These are phyloP conservation scores for Apotomis betuletana DNA, from an alignment of 2,888 invertebrate species.

Conservation along the genomic window DNA sequence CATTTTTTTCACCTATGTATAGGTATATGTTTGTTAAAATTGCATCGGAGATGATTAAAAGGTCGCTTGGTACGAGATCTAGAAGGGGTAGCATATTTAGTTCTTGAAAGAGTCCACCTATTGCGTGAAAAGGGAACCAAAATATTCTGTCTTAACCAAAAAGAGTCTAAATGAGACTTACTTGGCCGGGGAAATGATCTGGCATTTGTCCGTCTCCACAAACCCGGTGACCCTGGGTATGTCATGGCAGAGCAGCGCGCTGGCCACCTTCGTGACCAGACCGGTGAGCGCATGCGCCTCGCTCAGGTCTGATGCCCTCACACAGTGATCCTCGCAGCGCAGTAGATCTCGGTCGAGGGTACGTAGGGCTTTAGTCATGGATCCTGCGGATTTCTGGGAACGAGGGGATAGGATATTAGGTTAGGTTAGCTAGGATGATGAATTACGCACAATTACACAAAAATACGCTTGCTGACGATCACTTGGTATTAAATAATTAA, in stretches of 20 bases:
- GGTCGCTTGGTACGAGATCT: too few species aligned
- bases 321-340: conserved; percentile 58
- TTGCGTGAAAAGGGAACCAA: too few species aligned
- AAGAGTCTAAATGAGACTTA: conserved; percentile 45
- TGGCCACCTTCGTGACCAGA: conserved; percentile 69
- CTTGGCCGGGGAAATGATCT: conserved; percentile 74
- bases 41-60: too few species aligned
- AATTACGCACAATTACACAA: too few species aligned
- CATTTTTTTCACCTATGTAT: too few species aligned
- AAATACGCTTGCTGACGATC: too few species aligned
- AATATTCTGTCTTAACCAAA: too few species aligned
- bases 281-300: conserved; percentile 75
- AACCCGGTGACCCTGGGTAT: conserved; percentile 69
- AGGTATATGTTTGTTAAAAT: too few species aligned
- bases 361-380: conserved; percentile 72
- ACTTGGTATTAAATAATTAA: too few species aligned
- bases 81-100: too few species aligned
- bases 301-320: conserved; percentile 66
- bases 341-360: conserved; percentile 58
- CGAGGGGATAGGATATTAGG: conserved; percentile 18
- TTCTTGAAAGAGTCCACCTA: too few species aligned
- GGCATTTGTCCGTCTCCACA: conserved; percentile 68
- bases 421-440: too few species aligned
- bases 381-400: conserved; percentile 66
- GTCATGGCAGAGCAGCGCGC: conserved; percentile 69